Conservation (phyloP, 2,888 invertebrate genomes). For the Andrena chrysosceles region DNA sequence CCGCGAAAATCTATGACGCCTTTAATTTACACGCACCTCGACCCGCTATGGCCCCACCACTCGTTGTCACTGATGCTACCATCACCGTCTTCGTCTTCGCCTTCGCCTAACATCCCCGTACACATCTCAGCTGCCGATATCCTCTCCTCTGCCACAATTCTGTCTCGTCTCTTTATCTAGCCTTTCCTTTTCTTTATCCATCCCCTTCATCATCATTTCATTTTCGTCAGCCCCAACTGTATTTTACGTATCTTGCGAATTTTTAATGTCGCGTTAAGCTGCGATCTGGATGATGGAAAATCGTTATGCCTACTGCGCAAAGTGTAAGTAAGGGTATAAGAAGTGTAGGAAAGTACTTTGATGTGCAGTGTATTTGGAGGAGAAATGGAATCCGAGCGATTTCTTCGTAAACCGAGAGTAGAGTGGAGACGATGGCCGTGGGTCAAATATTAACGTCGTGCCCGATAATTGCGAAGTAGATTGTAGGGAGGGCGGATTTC, state of each 20-base stretch:
- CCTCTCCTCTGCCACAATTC: neutral
- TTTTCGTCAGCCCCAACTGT: neutral
- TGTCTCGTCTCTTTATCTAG: neutral
- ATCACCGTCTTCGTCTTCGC: conserved; percentile 4
- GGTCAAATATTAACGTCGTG: conserved; percentile 84
- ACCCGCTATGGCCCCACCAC: conserved; percentile 44
- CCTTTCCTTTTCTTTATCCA: neutral
- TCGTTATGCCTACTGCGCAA: neutral
- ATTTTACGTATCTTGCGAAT: too few relatives aligned
- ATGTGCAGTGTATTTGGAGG: neutral
- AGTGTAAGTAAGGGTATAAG: neutral
- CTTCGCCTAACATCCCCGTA: neutral
- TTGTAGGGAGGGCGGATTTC: conserved; percentile 80
- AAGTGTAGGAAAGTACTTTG: neutral
- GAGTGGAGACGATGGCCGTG: conserved; percentile 61
- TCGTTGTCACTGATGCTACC: conserved; percentile 22
- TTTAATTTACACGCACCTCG: conserved; percentile 82
- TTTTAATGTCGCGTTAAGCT: too few relatives aligned
- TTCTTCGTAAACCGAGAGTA: conserved; percentile 57
- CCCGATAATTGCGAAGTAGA: conserved; percentile 85
- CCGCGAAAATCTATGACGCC: conserved; percentile 84
- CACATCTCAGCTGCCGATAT: neutral
- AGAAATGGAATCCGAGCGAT: neutral
- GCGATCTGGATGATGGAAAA: neutral
- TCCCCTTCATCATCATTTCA: neutral